Evolutionary conservation across 1,140 invertebrate genomes (phyloP).

Genomic region (Xylocopa sonorina): DNA sequence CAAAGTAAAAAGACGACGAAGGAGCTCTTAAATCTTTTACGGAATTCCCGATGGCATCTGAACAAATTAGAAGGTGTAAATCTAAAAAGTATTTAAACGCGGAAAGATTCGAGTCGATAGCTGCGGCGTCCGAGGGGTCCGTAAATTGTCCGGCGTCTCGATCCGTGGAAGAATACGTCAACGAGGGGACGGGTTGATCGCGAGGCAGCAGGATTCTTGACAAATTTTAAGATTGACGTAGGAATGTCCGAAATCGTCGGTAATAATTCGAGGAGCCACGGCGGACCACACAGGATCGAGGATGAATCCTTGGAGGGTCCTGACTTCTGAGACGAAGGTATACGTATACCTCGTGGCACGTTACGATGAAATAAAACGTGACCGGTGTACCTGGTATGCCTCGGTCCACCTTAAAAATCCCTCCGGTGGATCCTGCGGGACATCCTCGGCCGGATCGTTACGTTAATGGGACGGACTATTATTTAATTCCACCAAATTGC

Average conservation of each 20-base stretch:
- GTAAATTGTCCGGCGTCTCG: neutral
- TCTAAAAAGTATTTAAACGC: neutral
- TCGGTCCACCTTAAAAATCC: slow-evolving; percentile 56
- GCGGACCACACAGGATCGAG: slow-evolving; percentile 67
- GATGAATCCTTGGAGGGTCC: slow-evolving; percentile 61
- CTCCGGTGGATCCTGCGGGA: slow-evolving; percentile 58
- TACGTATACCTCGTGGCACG: slow-evolving; percentile 63
- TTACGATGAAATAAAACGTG: slow-evolving; percentile 69
- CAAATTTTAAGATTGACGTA: slow-evolving; percentile 67
- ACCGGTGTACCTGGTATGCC: slow-evolving; percentile 62
- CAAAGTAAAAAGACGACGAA: no score
- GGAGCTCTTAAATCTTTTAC: no score
- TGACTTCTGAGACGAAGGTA: slow-evolving; percentile 62
- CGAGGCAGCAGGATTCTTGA: slow-evolving; percentile 46
- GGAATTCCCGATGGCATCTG: neutral
- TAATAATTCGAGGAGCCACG: slow-evolving; percentile 66
- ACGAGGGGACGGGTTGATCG: neutral
- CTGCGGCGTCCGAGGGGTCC: neutral
- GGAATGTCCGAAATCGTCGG: slow-evolving; percentile 55
- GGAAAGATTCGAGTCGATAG: neutral
- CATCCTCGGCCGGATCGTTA: slow-evolving; percentile 60
- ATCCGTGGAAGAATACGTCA: slow-evolving; percentile 2
- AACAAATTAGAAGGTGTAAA: neutral
- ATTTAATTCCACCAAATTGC: slow-evolving; percentile 68
- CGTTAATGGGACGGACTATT: slow-evolving; percentile 69